Evolutionary conservation across 2,797 vertebrate species (phyloP).

Genomic region (Arctocebus calabarensis): DNA sequence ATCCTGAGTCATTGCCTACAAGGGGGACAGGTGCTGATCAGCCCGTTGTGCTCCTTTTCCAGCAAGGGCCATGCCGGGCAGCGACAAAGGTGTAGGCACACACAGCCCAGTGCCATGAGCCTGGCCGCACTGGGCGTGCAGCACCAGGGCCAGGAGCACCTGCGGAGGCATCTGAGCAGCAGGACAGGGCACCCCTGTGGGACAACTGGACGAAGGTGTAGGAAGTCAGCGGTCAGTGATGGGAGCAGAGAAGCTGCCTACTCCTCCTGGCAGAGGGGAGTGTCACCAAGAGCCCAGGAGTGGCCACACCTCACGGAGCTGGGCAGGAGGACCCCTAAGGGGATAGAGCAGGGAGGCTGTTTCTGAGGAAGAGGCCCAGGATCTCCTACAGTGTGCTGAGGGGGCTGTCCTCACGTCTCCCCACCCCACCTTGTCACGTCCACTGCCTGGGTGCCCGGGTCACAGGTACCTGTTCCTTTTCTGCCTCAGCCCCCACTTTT

Average conservation of each 20-base stretch:
- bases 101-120: accelerated
- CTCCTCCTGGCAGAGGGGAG: background rate
- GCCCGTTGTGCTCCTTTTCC: background rate
- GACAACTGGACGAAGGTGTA: background rate
- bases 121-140: background rate
- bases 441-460: background rate
- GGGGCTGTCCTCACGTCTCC: accelerated
- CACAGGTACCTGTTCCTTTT: background rate
- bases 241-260: background rate
- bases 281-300: background rate
- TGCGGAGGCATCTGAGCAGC: background rate
- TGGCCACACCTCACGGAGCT: background rate
- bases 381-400: too few relatives aligned
- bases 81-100: accelerated
- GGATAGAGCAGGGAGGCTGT: background rate
- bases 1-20: slow-evolving; percentile 93
- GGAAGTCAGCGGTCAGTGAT: background rate
- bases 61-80: background rate
- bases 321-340: background rate
- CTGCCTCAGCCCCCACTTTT: background rate
- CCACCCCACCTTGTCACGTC: background rate
- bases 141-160: accelerated
- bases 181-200: background rate
- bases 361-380: background rate
- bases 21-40: background rate